Evolutionary conservation across 2,113 vertebrate species (phyloP).

Genomic region (Thamnaconus septentrionalis): DNA sequence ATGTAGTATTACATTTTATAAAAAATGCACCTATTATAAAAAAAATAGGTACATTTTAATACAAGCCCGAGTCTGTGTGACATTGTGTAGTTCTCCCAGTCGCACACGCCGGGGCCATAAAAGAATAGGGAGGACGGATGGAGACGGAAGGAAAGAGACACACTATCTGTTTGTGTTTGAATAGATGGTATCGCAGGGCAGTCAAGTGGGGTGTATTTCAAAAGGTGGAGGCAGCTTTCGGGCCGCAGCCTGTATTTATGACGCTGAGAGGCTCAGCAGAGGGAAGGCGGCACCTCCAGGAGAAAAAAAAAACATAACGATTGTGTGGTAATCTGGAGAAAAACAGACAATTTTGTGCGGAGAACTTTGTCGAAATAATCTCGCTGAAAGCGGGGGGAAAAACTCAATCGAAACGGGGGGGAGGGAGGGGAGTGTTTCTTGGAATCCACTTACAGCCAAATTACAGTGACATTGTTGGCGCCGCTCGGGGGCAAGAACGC

Average conservation of each 20-base stretch:
- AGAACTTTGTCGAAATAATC: constrained; percentile 43
- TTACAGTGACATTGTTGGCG: constrained; percentile 73
- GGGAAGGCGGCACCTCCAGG: not conserved
- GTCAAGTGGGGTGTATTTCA: constrained; percentile 30
- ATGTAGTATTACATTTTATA: no score
- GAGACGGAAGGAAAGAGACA: constrained; percentile 3
- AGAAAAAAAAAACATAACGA: no score
- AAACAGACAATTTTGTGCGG: constrained; percentile 51
- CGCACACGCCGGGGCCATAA: not conserved
- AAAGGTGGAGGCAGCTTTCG: constrained; percentile 33
- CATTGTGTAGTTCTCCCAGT: not conserved
- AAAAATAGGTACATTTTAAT: not conserved
- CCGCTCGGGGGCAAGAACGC: not conserved
- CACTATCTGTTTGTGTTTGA: constrained; percentile 28
- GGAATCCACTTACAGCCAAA: constrained; percentile 67
- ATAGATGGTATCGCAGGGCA: constrained; percentile 18
- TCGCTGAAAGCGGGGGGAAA: constrained; percentile 44
- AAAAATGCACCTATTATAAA: no score
- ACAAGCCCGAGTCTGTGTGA: no score
- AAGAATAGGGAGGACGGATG: not conserved
- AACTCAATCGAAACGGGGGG: constrained; percentile 56
- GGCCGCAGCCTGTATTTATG: constrained; percentile 25
- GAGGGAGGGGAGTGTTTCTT: constrained; percentile 71
- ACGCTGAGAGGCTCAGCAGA: not conserved
- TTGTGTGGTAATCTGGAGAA: constrained; percentile 15